Evolutionary conservation across 2,888 invertebrate genomes (phyloP), one percentile per base, ranked within the genome.

Genomic region (Neoascia interrupta): DNA sequence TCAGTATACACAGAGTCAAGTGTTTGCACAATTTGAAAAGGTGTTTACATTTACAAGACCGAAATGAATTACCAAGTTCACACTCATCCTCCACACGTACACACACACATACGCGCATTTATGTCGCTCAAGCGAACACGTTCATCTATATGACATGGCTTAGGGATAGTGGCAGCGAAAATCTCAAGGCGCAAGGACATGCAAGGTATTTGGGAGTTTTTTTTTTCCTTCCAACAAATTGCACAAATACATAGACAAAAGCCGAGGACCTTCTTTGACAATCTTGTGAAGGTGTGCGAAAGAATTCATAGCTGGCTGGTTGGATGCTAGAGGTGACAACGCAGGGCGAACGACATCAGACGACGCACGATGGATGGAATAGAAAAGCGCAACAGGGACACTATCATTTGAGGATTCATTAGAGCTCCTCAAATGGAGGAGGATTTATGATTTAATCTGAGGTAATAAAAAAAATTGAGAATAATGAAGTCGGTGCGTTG

Each of bases 351-450:
- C n/a, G n/a, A n/a, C n/a, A n/a, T n/a, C 16, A 21, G 18, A n/a
- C 34, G 45, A 53, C n/a, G n/a, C n/a, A n/a, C n/a, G n/a, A 18
- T 23, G 49, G 3, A 8, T 39, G 21, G 11, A 58, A 64, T 19
- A 31, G 21, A 70, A 76, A 76, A 70, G 70, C 70, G 70, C 76
- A 76, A 70, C 76, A 76, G 60, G 70, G 58, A 54, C 58, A 36
- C 43, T 39, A 66, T 34, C 41, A 47, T 56, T 69, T 69, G 47
- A 58, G 51, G 76, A 66, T 60, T 76, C 64, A 76, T 76, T 70
- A 76, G 76, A 54, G 53, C 58, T 54, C 51, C 70, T 76, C 70
- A 64, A 76, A 76, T 70, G 53, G 64, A 47, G 31, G 47, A 31
- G 53, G 58, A 64, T 60, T 70, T 70, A 76, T 70, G 70, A 76